These are phyloP conservation scores for Limosa lapponica DNA, from an alignment of 2,797 vertebrate species.

Conservation along the genomic window DNA sequence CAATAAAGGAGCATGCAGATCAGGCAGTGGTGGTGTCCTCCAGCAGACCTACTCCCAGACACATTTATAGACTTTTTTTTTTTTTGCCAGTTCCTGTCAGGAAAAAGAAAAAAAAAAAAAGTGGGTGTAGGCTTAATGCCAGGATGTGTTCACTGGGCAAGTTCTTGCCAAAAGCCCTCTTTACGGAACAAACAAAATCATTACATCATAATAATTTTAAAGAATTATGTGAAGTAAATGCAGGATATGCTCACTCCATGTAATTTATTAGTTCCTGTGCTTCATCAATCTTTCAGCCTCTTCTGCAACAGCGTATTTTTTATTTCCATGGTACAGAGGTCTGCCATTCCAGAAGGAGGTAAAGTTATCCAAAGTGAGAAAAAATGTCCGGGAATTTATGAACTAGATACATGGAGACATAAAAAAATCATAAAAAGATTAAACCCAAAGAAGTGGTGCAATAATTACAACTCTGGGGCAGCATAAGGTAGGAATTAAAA, in stretches of 20 bases:
- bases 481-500: not conserved
- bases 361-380: conserved; percentile 28
- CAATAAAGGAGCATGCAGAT: not conserved
- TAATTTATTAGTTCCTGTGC: conserved; percentile 55
- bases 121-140: not conserved
- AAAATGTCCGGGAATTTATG: conserved; percentile 45
- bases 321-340: not conserved
- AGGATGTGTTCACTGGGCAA: not conserved
- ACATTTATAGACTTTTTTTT: not conserved
- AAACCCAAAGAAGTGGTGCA: not conserved
- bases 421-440: not conserved
- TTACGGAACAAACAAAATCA: conserved; percentile 20
- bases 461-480: not conserved
- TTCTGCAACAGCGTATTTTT: conserved; percentile 28
- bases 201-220: conserved; percentile 44
- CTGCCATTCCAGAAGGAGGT: conserved; percentile 32
- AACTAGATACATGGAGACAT: not conserved
- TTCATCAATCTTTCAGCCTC: conserved; percentile 47
- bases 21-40: not conserved
- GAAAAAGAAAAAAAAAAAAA: not conserved
- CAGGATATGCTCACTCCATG: not conserved
- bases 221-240: conserved; percentile 49
- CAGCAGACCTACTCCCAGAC: not conserved
- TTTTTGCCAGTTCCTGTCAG: not conserved
- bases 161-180: conserved; percentile 26